Evolutionary conservation across 2,797 vertebrate species (phyloP).

Genomic region (Enteromius viviparus): DNA sequence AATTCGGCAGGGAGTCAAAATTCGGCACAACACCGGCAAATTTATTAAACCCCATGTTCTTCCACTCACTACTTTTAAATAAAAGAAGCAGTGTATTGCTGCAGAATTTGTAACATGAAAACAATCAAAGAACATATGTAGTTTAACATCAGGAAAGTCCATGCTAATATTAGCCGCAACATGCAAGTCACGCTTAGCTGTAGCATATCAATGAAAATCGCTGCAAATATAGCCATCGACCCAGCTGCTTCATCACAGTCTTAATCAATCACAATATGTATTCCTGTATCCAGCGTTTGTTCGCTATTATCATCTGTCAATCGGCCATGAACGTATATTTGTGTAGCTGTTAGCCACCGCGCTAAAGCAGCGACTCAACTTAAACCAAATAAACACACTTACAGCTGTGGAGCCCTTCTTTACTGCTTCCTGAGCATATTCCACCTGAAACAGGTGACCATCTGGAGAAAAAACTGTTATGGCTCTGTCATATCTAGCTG

Average conservation of each 20-base stretch:
- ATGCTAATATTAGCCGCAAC: slow-evolving; percentile 53
- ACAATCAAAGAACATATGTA: background rate
- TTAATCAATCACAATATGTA: background rate
- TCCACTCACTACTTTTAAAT: background rate
- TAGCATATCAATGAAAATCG: slow-evolving; percentile 50
- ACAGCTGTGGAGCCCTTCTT: slow-evolving; percentile 91
- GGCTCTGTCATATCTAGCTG: slow-evolving; percentile 86
- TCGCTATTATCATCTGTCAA: background rate
- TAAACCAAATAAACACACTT: slow-evolving; percentile 59
- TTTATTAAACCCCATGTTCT: background rate
- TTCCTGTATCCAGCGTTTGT: background rate
- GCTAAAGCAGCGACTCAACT: slow-evolving; percentile 6
- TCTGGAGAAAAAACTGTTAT: slow-evolving; percentile 91
- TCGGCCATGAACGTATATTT: too few species aligned
- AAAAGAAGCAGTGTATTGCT: background rate
- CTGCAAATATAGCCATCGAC: background rate
- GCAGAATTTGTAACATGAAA: background rate
- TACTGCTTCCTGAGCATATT: slow-evolving; percentile 90
- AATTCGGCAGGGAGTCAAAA: too few species aligned
- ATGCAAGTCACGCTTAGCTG: slow-evolving; percentile 67
- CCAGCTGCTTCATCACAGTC: background rate
- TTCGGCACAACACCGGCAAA: too few species aligned
- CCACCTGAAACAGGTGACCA: slow-evolving; percentile 90
- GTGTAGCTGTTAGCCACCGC: slow-evolving; percentile 17
- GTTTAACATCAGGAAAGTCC: slow-evolving; percentile 37